Evolutionary conservation across 1,140 invertebrate species (phyloP), one percentile per base, ranked within the genome.

Genomic region (Hirudo medicinalis): DNA sequence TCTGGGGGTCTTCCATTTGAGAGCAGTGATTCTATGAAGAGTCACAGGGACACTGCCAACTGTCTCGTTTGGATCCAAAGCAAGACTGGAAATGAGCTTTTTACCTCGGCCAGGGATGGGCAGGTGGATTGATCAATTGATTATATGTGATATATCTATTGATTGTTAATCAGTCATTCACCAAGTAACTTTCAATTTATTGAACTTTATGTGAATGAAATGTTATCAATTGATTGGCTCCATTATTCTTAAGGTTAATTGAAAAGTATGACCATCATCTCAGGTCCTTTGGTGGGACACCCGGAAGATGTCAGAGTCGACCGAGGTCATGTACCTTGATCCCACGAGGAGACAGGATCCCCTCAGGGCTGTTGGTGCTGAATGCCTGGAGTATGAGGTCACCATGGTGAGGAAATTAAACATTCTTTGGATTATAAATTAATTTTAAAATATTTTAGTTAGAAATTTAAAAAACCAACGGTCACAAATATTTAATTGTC

Each of bases 81-180:
- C 19, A 83, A 83, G 74, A 81, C 82, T 29, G 81, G 81, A 27
- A 81, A 78, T 36, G 82, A 83, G 81, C 93, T 93, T 78, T 94
- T 95, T 79, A 92, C 91, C 6, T 86, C 90, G 0, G 90, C 90
- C 3, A 89, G 88, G 63, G 93, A 95, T 82, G 92, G 92, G 4
- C 73, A 71, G 73, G 73, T 74, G 22, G 57, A 22, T 25, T 63
- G 57, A 22, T 25, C 15, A 22, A 63, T 13, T 63, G 29, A 63
- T 25, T 63, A n/a, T n/a, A n/a, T n/a, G 57, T 13, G 9, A 22
- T 57, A 25, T n/a, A 57, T 22, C 8, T 15, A 63, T 32, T 13
- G 29, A n/a, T 32, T 25, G 29, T 25, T 15, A 32, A 49, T 32
- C 67, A 69, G 36, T 8, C 43, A n/a, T 19, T 22, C 15, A n/a